phyloP scores from a whole-genome alignment of 2,888 invertebrate genomes.

The Temnothorax rugatulus region DNA sequence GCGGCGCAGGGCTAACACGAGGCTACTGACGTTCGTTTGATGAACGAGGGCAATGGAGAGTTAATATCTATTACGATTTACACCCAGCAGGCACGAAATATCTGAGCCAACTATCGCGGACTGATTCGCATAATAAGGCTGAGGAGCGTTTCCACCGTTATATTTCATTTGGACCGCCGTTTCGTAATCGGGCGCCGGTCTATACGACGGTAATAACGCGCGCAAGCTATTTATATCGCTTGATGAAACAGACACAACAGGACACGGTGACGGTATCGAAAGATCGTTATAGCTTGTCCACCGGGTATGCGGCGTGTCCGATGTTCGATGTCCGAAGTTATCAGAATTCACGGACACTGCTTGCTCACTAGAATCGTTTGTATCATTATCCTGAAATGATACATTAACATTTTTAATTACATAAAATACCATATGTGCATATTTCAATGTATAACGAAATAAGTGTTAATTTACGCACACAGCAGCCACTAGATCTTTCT shows the following conservation, averaged over 20 bases:
- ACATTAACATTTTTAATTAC: constrained; percentile 5
- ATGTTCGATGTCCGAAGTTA: constrained; percentile 71
- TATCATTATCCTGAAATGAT: constrained; percentile 81
- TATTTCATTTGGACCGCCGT: constrained; percentile 96
- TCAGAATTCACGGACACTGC: constrained; percentile 83
- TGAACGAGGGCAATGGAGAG: neutral
- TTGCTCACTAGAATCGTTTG: constrained; percentile 83
- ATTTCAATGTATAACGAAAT: neutral
- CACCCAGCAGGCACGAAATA: constrained; percentile 82
- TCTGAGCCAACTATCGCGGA: constrained; percentile 84
- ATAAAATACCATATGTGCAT: neutral
- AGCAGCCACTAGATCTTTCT: constrained; percentile 82
- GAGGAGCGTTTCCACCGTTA: constrained; percentile 80
- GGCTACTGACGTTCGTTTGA: too few species aligned
- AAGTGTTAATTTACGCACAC: constrained; percentile 75
- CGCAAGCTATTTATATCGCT: constrained; percentile 88
- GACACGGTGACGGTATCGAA: constrained; percentile 82
- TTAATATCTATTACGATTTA: constrained; percentile 84
- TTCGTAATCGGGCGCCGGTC: constrained; percentile 98
- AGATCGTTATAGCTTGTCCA: constrained; percentile 85
- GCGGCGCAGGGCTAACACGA: too few species aligned
- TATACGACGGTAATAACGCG: constrained; percentile 93
- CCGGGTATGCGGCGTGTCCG: constrained; percentile 82
- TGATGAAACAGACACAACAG: constrained; percentile 83
- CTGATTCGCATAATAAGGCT: constrained; percentile 85